These are phyloP conservation scores for Pagrus major DNA, from an alignment of 2,113 vertebrate genomes.

Conservation along the genomic window DNA sequence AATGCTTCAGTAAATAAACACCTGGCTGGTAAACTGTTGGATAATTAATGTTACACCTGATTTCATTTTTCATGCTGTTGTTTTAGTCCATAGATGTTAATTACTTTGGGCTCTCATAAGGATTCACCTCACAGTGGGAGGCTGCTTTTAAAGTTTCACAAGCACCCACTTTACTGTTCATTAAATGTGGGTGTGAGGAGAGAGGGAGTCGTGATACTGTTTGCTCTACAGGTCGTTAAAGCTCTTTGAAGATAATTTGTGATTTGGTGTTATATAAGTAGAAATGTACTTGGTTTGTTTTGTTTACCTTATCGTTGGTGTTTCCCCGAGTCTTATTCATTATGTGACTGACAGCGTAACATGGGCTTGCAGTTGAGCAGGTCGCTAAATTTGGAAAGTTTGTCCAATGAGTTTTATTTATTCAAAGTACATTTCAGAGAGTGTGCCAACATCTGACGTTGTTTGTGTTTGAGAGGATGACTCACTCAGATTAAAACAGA, in stretches of 20 bases:
- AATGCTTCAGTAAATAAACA: slow-evolving; percentile 53
- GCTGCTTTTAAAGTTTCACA: slow-evolving; percentile 1
- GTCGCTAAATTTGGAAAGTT: not conserved
- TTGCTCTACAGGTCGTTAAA: not conserved
- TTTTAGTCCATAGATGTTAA: slow-evolving; percentile 56
- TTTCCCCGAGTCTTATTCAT: not conserved
- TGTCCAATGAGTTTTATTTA: not conserved
- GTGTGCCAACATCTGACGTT: not conserved
- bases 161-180: not conserved
- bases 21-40: slow-evolving; percentile 54
- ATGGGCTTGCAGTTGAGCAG: not conserved
- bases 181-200: not conserved
- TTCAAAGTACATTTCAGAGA: not conserved
- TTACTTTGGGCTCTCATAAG: slow-evolving; percentile 53
- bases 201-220: not conserved
- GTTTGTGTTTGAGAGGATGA: slow-evolving; percentile 9
- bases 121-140: slow-evolving; percentile 27
- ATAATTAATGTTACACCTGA: slow-evolving; percentile 60
- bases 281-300: not conserved
- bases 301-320: not conserved
- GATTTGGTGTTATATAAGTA: not conserved
- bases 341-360: not conserved
- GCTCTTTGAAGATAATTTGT: not conserved
- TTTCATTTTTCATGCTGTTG: slow-evolving; percentile 64
- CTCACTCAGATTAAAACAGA: not conserved